Evolutionary conservation across 2,888 invertebrate genomes (phyloP).

Genomic region (Deilephila elpenor): DNA sequence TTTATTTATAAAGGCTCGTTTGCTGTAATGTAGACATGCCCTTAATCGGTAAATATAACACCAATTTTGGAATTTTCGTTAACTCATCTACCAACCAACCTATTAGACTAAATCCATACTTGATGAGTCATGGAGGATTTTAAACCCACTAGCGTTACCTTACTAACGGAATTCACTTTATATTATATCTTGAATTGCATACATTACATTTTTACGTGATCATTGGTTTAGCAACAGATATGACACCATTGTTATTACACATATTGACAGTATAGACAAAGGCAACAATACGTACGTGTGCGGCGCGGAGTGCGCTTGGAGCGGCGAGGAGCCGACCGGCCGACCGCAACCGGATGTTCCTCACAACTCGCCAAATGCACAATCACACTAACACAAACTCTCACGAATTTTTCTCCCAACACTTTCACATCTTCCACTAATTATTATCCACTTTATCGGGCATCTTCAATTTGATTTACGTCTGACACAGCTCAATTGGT

Average conservation of each 20-base stretch:
- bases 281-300: background rate
- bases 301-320: background rate
- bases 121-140: slow-evolving; percentile 26
- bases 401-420: slow-evolving; percentile 85
- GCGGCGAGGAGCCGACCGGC: slow-evolving; percentile 34
- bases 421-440: slow-evolving; percentile 84
- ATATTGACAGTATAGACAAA: slow-evolving; percentile 2
- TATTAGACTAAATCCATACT: slow-evolving; percentile 28
- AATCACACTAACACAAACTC: slow-evolving; percentile 82
- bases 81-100: slow-evolving; percentile 36
- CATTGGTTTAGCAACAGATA: background rate
- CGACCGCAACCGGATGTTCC: slow-evolving; percentile 75
- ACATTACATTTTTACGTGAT: slow-evolving; percentile 28
- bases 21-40: slow-evolving; percentile 40
- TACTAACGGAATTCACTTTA: slow-evolving; percentile 16
- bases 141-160: slow-evolving; percentile 21
- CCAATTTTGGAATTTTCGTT: slow-evolving; percentile 46
- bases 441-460: slow-evolving; percentile 85
- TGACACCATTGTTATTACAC: no score
- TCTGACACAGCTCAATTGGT: slow-evolving; percentile 80
- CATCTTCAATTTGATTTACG: slow-evolving; percentile 85
- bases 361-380: slow-evolving; percentile 79
- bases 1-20: slow-evolving; percentile 35
- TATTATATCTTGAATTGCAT: background rate
- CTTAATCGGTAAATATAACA: slow-evolving; percentile 47